Conservation (phyloP, 2,797 vertebrate species). For the Capromys pilorides region DNA sequence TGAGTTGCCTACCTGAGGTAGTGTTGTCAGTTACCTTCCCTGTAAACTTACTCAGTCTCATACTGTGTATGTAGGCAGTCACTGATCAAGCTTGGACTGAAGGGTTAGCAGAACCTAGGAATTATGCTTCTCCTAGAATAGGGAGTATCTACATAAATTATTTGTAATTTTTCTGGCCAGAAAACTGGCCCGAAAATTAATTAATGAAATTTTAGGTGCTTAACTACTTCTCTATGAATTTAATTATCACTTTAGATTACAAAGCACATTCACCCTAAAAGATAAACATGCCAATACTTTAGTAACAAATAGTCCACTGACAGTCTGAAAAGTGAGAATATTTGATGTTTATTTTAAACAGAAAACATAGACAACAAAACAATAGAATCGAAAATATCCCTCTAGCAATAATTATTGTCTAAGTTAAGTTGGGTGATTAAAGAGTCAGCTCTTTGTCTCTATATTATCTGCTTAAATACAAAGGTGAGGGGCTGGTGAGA, state of each 20-base stretch:
- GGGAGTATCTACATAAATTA: neutral
- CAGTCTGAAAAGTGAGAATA: constrained; percentile 14
- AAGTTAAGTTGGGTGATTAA: neutral
- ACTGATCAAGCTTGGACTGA: neutral
- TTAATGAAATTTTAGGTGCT: constrained; percentile 16
- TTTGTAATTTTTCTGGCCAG: neutral
- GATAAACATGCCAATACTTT: neutral
- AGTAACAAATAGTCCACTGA: constrained; percentile 27
- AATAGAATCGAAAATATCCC: neutral
- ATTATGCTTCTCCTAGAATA: neutral
- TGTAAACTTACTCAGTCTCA: too few species aligned
- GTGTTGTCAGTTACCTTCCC: too few species aligned
- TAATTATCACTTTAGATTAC: constrained; percentile 1
- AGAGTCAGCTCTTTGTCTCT: neutral
- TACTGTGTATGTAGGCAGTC: neutral
- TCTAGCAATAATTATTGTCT: neutral
- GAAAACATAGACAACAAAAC: neutral
- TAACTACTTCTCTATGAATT: neutral
- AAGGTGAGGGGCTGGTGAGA: too few species aligned
- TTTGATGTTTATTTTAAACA: constrained; percentile 18
- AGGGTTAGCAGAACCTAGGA: neutral
- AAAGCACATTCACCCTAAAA: neutral
- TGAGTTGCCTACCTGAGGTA: too few species aligned
- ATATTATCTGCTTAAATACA: neutral
- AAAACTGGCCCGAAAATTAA: neutral